These are phyloP conservation scores for Danionella dracula DNA, from an alignment of 2,797 vertebrate species.

Conservation along the genomic window DNA sequence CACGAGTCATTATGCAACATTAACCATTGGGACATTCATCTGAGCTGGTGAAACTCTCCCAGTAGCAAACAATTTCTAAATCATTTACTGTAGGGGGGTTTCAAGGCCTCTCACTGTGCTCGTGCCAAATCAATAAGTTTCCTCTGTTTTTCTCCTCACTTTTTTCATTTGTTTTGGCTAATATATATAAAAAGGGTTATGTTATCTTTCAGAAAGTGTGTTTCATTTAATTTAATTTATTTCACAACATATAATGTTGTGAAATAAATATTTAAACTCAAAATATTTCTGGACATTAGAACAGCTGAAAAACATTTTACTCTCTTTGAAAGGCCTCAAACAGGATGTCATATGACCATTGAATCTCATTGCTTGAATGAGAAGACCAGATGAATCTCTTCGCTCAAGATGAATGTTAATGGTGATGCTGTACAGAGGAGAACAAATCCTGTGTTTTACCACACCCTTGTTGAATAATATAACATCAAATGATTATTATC, in stretches of 20 bases:
- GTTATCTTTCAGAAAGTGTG: background rate
- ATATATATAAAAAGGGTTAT: too few relatives aligned
- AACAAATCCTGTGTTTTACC: slow-evolving; percentile 73
- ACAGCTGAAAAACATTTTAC: too few relatives aligned
- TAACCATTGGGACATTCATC: slow-evolving; percentile 53
- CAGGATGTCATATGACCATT: slow-evolving; percentile 59
- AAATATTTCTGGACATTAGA: too few relatives aligned
- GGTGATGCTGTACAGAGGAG: slow-evolving; percentile 63
- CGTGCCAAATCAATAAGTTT: background rate
- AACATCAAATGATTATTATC: background rate
- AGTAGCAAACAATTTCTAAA: slow-evolving; percentile 19
- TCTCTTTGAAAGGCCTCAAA: slow-evolving; percentile 3
- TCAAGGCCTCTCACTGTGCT: slow-evolving; percentile 11
- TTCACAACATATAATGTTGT: too few relatives aligned
- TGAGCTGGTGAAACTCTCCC: slow-evolving; percentile 67
- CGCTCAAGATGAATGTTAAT: slow-evolving; percentile 64
- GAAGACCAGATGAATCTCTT: slow-evolving; percentile 78
- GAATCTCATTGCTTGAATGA: slow-evolving; percentile 67
- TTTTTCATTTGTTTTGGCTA: too few relatives aligned
- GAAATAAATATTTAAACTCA: too few relatives aligned
- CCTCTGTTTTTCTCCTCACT: too few relatives aligned
- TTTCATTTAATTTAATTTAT: too few relatives aligned
- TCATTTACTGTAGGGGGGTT: slow-evolving; percentile 8
- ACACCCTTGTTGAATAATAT: slow-evolving; percentile 31
- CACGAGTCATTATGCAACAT: slow-evolving; percentile 49